A percentile compares a stretch with the other conserved stretches of the same genome.
phyloP scores from a whole-genome alignment of 2,888 invertebrate species.

The Tetropium fuscum region DNA sequence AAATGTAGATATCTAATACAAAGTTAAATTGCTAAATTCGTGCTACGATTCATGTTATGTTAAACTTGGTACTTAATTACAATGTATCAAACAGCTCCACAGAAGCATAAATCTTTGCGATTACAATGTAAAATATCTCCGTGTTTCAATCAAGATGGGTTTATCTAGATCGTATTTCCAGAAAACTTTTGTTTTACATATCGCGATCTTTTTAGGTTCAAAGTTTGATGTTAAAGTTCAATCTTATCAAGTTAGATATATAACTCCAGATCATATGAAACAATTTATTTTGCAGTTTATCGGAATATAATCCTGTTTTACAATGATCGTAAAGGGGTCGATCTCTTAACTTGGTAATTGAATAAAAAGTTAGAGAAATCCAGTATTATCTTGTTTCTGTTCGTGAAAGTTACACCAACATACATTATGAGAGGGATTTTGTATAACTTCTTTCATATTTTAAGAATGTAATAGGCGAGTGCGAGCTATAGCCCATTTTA shows the following conservation, averaged over 20 bases:
- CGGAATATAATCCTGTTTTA: slow-evolving; percentile 34
- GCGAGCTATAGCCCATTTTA: too few species aligned
- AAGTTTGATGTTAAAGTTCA: slow-evolving; percentile 47
- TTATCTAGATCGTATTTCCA: slow-evolving; percentile 22
- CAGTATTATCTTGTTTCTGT: slow-evolving; percentile 7
- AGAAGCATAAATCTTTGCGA: slow-evolving; percentile 14
- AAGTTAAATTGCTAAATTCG: too few species aligned
- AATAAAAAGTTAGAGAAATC: slow-evolving; percentile 18
- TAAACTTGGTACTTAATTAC: too few species aligned
- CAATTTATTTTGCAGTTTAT: slow-evolving; percentile 44
- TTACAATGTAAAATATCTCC: slow-evolving; percentile 18
- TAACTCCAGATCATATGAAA: slow-evolving; percentile 41
- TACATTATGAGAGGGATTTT: slow-evolving; percentile 5
- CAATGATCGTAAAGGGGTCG: slow-evolving; percentile 26
- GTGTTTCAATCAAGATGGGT: slow-evolving; percentile 20
- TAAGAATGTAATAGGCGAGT: too few species aligned
- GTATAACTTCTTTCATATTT: slow-evolving; percentile 1
- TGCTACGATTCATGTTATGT: too few species aligned
- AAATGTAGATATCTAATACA: too few species aligned
- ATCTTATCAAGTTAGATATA: slow-evolving; percentile 45
- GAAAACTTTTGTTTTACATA: slow-evolving; percentile 32
- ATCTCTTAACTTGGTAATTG: slow-evolving; percentile 24
- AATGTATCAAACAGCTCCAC: too few species aligned
- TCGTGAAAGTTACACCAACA: slow-evolving; percentile 10
- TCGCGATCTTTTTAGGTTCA: slow-evolving; percentile 30